A percentile compares a stretch with the other conserved stretches of the same genome.
These are phyloP conservation scores for Hemibagrus wyckioides DNA, from an alignment of 2,113 vertebrate species.

Conservation along the genomic window DNA sequence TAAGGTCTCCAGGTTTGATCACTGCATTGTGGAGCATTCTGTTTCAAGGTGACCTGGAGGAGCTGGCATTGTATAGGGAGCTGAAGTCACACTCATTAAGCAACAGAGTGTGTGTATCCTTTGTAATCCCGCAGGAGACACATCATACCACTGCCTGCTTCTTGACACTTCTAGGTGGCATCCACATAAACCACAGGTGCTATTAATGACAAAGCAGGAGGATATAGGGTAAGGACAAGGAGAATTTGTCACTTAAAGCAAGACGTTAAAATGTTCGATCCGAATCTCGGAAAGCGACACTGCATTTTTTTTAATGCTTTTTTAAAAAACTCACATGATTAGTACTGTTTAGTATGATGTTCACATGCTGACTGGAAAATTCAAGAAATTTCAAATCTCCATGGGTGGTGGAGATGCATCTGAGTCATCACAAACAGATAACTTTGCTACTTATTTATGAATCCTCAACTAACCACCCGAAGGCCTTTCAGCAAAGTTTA, in stretches of 20 bases:
- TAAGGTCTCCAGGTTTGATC: not conserved
- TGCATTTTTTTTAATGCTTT: too few relatives aligned
- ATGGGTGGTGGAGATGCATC: not conserved
- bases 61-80: slow-evolving; percentile 34
- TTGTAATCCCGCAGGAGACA: slow-evolving; percentile 7
- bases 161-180: slow-evolving; percentile 6
- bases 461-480: not conserved
- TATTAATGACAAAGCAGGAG: not conserved
- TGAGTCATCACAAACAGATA: slow-evolving; percentile 13
- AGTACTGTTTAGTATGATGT: not conserved
- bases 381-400: not conserved
- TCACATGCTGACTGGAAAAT: not conserved
- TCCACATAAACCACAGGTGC: not conserved
- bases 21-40: slow-evolving; percentile 6
- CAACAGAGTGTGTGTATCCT: slow-evolving; percentile 26
- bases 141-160: not conserved
- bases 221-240: not conserved
- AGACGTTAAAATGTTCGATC: not conserved
- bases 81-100: slow-evolving; percentile 41
- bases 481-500: slow-evolving; percentile 15
- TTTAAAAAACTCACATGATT: too few relatives aligned
- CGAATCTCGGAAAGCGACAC: not conserved
- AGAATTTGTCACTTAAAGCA: not conserved
- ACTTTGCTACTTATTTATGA: slow-evolving; percentile 25
- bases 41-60: slow-evolving; percentile 43